A percentile compares a stretch with the other conserved stretches of the same genome.
Evolutionary conservation across 2,113 vertebrate species (phyloP).

Genomic region (Petrocephalus microphthalmus): DNA sequence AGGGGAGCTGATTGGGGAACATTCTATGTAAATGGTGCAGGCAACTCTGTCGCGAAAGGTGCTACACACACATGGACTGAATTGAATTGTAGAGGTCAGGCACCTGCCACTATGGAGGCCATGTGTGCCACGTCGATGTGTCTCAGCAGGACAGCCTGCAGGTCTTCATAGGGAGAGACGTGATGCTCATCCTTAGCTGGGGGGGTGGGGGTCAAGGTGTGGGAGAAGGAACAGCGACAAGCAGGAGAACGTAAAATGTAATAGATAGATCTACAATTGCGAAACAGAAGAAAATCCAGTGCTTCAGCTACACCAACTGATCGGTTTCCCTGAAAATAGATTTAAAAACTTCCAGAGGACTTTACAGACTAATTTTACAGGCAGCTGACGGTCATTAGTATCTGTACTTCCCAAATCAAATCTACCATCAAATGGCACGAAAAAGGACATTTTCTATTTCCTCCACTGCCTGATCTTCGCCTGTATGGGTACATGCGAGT

Average conservation of each 20-base stretch:
- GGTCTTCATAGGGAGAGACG: conserved; percentile 77
- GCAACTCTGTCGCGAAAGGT: background rate
- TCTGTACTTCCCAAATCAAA: background rate
- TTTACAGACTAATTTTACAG: background rate
- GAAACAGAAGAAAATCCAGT: background rate
- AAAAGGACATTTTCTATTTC: background rate
- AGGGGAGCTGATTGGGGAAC: background rate
- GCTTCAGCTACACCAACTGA: background rate
- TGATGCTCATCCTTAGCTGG: conserved; percentile 75
- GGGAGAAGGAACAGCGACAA: conserved; percentile 2
- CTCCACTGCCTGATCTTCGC: background rate
- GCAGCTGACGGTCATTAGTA: background rate
- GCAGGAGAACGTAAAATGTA: background rate
- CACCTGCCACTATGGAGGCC: conserved; percentile 70
- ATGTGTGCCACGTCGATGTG: conserved; percentile 72
- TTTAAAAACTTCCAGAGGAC: background rate
- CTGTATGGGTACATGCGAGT: background rate
- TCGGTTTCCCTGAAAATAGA: background rate
- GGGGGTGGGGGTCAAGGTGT: background rate
- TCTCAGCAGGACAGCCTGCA: conserved; percentile 64
- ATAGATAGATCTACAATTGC: background rate
- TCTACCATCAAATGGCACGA: background rate
- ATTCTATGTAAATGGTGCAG: background rate
- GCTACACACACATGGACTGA: background rate
- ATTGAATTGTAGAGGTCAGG: background rate